phyloP scores from a whole-genome alignment of 2,113 vertebrate genomes.

The Scomber colias region DNA sequence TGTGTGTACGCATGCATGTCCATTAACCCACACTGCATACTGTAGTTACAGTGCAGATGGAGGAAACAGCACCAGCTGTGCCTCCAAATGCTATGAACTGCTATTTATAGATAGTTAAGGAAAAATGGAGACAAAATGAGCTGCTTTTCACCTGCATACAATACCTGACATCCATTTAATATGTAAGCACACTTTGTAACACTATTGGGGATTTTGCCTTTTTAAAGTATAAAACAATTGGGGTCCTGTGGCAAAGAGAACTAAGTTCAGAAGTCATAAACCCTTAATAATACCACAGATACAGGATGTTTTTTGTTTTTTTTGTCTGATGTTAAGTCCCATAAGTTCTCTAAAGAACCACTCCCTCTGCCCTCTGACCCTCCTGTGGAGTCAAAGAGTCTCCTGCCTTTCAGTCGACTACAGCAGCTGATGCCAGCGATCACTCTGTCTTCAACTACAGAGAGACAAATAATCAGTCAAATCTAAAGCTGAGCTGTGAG shows the following conservation, averaged over 20 bases:
- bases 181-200: neutral
- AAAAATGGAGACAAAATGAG: constrained; percentile 16
- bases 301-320: neutral
- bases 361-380: neutral
- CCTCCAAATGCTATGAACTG: constrained; percentile 47
- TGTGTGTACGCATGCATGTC: neutral
- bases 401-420: neutral
- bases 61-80: constrained; percentile 68
- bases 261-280: neutral
- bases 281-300: neutral
- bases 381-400: neutral
- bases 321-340: neutral
- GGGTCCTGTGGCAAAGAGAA: neutral
- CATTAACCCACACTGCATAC: constrained; percentile 27
- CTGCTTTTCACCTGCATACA: neutral
- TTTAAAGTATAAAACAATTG: neutral
- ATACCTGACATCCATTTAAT: neutral
- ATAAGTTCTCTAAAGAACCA: neutral
- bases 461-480: neutral
- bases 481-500: constrained; percentile 7
- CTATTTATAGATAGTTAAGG: constrained; percentile 52
- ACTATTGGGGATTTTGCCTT: neutral
- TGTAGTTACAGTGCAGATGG: constrained; percentile 57
- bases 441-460: neutral
- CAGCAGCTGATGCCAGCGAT: neutral